Conservation (phyloP, 2,888 invertebrate species). For the Hipparchia sbordonii region DNA sequence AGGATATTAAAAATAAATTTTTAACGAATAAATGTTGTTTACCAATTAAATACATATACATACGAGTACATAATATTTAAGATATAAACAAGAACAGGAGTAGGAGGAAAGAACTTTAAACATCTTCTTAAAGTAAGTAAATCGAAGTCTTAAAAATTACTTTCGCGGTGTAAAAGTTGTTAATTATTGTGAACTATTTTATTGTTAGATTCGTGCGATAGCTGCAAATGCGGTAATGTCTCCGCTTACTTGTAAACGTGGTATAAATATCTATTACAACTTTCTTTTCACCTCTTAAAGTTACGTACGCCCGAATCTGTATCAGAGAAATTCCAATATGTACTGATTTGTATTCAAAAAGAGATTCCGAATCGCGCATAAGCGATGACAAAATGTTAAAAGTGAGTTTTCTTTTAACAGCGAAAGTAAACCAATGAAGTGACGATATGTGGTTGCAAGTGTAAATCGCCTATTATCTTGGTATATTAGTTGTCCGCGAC, state of each 20-base stretch:
- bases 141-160: conserved; percentile 1
- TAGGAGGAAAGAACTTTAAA: no score
- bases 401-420: conserved; percentile 52
- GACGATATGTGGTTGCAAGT: conserved; percentile 35
- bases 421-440: conserved; percentile 57
- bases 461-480: conserved; percentile 26
- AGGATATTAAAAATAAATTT: no score
- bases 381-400: conserved; percentile 57
- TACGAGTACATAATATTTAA: no score
- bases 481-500: background rate
- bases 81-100: no score
- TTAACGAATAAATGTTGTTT: no score
- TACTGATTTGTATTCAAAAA: conserved; percentile 71
- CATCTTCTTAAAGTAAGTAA: background rate
- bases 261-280: conserved; percentile 50
- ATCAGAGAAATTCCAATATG: conserved; percentile 68
- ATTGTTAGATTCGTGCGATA: conserved; percentile 20
- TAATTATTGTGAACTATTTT: conserved; percentile 12
- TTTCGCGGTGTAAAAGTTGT: conserved; percentile 10
- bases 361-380: conserved; percentile 61
- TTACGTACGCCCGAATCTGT: conserved; percentile 62
- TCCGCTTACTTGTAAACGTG: conserved; percentile 40
- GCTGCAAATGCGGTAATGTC: conserved; percentile 33
- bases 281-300: conserved; percentile 68
- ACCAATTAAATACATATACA: no score